Evolutionary conservation across 2,888 invertebrate genomes (phyloP).

Genomic region (Sminthurides aquaticus): DNA sequence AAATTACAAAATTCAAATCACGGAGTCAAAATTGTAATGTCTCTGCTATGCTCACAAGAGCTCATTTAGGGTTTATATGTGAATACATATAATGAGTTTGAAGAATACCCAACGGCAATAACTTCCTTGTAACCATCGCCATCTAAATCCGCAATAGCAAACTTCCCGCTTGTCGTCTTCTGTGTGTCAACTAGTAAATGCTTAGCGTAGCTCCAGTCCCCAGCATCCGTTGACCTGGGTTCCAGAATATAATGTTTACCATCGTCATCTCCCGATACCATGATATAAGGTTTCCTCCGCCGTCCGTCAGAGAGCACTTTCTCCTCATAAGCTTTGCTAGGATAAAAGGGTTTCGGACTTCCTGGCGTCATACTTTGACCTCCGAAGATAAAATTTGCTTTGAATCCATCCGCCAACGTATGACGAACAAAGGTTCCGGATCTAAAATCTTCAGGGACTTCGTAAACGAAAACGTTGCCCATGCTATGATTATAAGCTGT

Average conservation of each 20-base stretch:
- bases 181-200: conserved; percentile 42
- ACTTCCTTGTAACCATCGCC: conserved; percentile 45
- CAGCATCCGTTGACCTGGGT: background rate
- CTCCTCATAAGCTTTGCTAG: conserved; percentile 42
- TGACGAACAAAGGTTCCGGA: conserved; percentile 27
- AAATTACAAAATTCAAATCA: too few relatives aligned
- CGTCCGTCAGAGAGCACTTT: conserved; percentile 38
- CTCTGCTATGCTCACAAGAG: too few relatives aligned
- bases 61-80: too few relatives aligned
- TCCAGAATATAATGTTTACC: conserved; percentile 40
- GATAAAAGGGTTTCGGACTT: conserved; percentile 42
- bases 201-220: conserved; percentile 18
- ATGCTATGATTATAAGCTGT: conserved; percentile 39
- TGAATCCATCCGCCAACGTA: conserved; percentile 42
- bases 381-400: conserved; percentile 39
- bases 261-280: conserved; percentile 45
- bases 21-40: too few relatives aligned
- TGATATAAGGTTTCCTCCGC: conserved; percentile 43
- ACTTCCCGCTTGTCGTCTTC: conserved; percentile 41
- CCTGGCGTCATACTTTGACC: conserved; percentile 44
- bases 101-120: conserved; percentile 38
- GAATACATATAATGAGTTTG: conserved; percentile 42
- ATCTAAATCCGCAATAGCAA: conserved; percentile 43
- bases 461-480: conserved; percentile 43
- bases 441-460: conserved; percentile 42